Conservation (phyloP, 2,797 vertebrate species). For the Trematomus bernacchii region DNA sequence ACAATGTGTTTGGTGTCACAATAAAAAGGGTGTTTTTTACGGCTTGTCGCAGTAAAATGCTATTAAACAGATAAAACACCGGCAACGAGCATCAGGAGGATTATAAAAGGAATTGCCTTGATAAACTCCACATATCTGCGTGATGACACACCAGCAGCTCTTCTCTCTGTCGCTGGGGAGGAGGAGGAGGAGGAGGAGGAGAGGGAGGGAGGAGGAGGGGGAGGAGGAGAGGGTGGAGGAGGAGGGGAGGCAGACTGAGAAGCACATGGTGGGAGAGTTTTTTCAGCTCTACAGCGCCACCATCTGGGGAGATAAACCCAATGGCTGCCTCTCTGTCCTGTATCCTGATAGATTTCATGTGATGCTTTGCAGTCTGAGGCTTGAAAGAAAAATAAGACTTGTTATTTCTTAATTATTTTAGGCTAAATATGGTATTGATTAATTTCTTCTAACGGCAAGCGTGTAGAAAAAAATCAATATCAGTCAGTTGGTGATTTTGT, state of each 20-base stretch:
- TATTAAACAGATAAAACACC: conserved; percentile 86
- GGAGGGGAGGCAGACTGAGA: conserved; percentile 14
- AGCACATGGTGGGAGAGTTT: conserved; percentile 48
- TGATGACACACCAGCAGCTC: conserved; percentile 73
- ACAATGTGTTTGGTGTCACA: conserved; percentile 83
- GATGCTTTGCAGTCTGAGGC: not conserved
- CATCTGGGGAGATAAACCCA: conserved; percentile 39
- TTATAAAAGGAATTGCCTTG: conserved; percentile 85
- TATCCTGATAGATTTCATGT: not conserved
- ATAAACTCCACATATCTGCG: conserved; percentile 83
- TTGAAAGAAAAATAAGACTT: not conserved
- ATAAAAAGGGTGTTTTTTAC: conserved; percentile 83
- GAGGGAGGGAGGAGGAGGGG: too few relatives aligned
- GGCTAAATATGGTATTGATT: not conserved
- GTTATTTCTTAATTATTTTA: not conserved
- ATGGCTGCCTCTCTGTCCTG: not conserved
- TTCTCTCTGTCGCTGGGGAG: conserved; percentile 44
- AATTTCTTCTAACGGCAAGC: not conserved
- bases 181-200: conserved; percentile 10
- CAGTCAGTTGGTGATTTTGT: not conserved
- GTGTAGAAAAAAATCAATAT: not conserved
- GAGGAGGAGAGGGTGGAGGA: conserved; percentile 21
- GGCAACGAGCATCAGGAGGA: conserved; percentile 82
- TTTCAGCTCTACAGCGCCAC: conserved; percentile 64
- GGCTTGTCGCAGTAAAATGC: conserved; percentile 79